A percentile compares a stretch with the other conserved stretches of the same genome.
Conservation (phyloP, 2,888 invertebrate species). For the Acrobasis suavella region DNA sequence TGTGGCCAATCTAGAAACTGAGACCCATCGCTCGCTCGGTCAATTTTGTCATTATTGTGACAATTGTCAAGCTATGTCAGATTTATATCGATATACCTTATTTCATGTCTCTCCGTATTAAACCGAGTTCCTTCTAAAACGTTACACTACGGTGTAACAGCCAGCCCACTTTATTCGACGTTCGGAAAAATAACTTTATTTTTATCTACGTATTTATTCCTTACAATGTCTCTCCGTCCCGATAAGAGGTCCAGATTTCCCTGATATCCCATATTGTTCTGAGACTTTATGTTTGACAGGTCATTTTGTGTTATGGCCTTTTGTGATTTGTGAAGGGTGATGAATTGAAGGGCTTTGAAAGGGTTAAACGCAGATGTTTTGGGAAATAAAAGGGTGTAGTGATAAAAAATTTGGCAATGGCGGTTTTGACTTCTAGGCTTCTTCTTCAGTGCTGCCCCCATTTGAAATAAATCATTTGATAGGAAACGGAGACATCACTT, state of each 20-base stretch:
- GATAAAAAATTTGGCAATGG: neutral
- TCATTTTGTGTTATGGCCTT: constrained; percentile 45
- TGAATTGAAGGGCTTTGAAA: constrained; percentile 5
- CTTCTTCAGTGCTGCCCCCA: too few relatives aligned
- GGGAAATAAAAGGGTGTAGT: neutral
- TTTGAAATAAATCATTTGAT: too few relatives aligned
- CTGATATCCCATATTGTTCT: constrained; percentile 56
- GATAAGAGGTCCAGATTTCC: constrained; percentile 59
- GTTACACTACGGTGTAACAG: constrained; percentile 52
- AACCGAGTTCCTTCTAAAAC: neutral
- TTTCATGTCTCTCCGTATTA: too few relatives aligned
- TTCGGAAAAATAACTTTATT: constrained; percentile 75
- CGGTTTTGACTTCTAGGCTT: neutral
- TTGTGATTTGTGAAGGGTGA: constrained; percentile 38
- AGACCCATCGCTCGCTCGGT: too few relatives aligned
- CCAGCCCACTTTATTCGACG: constrained; percentile 54
- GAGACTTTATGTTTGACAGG: constrained; percentile 52
- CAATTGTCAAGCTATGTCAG: too few relatives aligned
- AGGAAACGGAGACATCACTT: too few relatives aligned
- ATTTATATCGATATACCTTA: too few relatives aligned
- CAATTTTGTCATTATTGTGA: too few relatives aligned
- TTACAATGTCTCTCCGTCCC: constrained; percentile 50
- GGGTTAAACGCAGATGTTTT: constrained; percentile 18
- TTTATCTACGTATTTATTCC: constrained; percentile 75
- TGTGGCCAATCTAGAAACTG: too few relatives aligned